Evolutionary conservation across 2,888 invertebrate species (phyloP).

Genomic region (Amphiduros pacificus): DNA sequence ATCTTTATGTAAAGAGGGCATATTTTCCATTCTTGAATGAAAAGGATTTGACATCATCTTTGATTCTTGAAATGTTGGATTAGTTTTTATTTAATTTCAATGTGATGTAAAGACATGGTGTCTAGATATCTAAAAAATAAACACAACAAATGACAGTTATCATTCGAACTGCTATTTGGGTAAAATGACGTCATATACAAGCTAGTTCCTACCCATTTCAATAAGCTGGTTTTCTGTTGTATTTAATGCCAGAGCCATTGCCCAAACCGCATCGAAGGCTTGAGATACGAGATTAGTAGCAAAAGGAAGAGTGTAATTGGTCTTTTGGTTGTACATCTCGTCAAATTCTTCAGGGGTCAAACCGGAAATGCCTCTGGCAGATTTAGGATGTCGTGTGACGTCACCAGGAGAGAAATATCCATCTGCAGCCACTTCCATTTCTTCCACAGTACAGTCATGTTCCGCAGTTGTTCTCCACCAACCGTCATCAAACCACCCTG

Average conservation of each 20-base stretch:
- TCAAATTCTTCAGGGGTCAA: neutral
- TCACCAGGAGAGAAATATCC: neutral
- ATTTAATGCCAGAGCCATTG: constrained; percentile 4
- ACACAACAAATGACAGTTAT: too few species aligned
- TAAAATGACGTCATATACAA: too few species aligned
- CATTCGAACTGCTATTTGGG: too few species aligned
- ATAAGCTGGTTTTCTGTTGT: neutral
- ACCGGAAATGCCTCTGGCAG: neutral
- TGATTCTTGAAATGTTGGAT: too few species aligned
- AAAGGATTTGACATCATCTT: too few species aligned
- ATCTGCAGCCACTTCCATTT: constrained; percentile 1
- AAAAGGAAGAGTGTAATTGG: neutral
- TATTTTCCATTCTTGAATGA: too few species aligned
- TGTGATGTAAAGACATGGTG: too few species aligned
- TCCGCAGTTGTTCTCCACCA: neutral
- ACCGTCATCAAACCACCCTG: neutral
- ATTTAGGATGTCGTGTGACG: neutral
- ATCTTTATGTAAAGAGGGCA: too few species aligned
- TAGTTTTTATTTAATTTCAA: too few species aligned
- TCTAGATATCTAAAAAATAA: too few species aligned
- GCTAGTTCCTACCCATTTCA: too few species aligned
- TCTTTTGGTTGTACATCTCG: neutral
- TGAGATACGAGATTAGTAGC: neutral
- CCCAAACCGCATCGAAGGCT: constrained; percentile 6
- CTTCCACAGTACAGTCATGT: neutral